These are phyloP conservation scores for Erpornis zantholeuca DNA, from an alignment of 2,113 vertebrate species.

Conservation along the genomic window DNA sequence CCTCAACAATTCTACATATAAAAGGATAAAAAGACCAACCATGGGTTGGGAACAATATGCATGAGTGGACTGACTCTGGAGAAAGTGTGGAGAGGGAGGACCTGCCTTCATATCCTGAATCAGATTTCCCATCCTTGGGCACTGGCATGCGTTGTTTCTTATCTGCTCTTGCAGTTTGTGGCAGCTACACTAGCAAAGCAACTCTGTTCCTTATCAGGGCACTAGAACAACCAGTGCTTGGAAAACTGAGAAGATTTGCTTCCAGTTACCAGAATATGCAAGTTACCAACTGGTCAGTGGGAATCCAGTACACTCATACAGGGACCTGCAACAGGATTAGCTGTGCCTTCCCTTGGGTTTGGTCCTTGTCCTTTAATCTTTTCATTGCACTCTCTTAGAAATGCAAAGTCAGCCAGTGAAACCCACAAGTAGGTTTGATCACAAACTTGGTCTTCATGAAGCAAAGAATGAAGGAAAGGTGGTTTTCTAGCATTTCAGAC, in stretches of 20 bases:
- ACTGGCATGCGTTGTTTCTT: neutral
- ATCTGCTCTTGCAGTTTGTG: neutral
- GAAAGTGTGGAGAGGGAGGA: neutral
- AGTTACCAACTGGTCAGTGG: fast-evolving
- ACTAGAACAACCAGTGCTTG: neutral
- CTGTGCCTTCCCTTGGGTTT: neutral
- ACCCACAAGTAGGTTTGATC: neutral
- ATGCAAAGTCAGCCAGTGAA: neutral
- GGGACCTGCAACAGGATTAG: neutral
- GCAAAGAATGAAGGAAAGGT: neutral
- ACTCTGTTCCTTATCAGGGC: neutral
- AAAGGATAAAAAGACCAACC: neutral
- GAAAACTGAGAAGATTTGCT: neutral
- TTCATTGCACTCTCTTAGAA: neutral
- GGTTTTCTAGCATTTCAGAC: neutral
- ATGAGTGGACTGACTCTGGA: neutral
- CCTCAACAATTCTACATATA: neutral
- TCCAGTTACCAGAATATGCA: neutral
- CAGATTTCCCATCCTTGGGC: neutral
- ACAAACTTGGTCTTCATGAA: neutral
- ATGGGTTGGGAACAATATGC: neutral
- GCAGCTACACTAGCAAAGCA: neutral
- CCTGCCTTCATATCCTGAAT: neutral
- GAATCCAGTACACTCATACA: fast-evolving
- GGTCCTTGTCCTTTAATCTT: neutral